Conservation (phyloP, 2,113 vertebrate genomes). For the Pycnonotus jocosus region DNA sequence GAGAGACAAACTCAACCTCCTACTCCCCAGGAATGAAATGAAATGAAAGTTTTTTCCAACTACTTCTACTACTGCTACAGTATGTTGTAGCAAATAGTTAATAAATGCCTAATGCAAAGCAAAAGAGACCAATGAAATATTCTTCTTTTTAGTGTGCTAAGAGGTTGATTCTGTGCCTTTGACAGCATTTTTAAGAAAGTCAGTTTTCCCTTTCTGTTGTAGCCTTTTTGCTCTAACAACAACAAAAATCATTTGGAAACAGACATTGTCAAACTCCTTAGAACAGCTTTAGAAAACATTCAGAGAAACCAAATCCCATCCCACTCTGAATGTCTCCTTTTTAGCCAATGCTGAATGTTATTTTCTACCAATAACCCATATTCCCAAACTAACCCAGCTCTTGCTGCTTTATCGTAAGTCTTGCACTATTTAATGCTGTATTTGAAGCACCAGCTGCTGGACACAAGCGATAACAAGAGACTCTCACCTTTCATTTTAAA, state of each 20-base stretch:
- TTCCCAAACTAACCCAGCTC: constrained; percentile 23
- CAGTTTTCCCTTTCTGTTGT: neutral
- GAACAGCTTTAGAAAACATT: neutral
- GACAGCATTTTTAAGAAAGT: neutral
- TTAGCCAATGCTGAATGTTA: neutral
- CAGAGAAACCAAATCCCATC: neutral
- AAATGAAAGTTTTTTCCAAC: neutral
- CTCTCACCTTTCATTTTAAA: constrained; percentile 50
- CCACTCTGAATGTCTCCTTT: neutral
- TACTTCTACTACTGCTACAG: neutral
- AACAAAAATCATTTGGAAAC: neutral
- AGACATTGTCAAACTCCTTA: neutral
- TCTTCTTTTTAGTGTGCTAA: neutral
- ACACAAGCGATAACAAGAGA: constrained; percentile 44
- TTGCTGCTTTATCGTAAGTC: neutral
- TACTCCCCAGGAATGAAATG: neutral
- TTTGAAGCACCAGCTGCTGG: constrained; percentile 44
- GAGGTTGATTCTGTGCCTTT: neutral
- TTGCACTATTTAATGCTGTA: constrained; percentile 26
- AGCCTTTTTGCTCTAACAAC: neutral
- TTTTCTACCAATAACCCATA: constrained; percentile 3
- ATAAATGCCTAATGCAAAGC: neutral
- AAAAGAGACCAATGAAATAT: neutral
- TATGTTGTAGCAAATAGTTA: neutral
- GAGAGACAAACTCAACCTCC: neutral